Conservation (phyloP, 2,797 vertebrate genomes). For the Gobionotothen gibberifrons region DNA sequence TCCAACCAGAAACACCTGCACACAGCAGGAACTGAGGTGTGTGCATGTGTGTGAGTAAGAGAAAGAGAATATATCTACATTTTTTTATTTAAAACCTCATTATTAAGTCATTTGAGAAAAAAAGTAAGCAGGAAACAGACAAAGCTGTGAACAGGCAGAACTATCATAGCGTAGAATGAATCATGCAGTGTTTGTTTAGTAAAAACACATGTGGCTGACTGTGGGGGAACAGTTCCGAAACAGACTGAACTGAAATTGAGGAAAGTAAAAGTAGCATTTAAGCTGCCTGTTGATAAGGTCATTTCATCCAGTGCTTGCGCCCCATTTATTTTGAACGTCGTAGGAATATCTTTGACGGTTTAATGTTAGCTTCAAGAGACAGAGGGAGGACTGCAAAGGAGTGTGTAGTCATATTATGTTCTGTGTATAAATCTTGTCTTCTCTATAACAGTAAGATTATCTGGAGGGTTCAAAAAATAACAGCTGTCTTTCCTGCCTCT, state of each 20-base stretch:
- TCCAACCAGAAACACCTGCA: conserved; percentile 53
- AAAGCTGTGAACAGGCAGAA: conserved; percentile 12
- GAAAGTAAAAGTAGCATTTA: conserved; percentile 15
- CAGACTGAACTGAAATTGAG: not conserved
- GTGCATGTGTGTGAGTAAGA: not conserved
- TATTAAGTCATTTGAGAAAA: conserved; percentile 30
- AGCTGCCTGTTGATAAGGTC: conserved; percentile 16
- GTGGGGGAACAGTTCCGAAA: not conserved
- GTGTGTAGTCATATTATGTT: too few species aligned
- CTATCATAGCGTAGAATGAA: conserved; percentile 17
- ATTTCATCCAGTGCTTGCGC: conserved; percentile 6
- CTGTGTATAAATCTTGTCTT: too few species aligned
- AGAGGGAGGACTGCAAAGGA: not conserved
- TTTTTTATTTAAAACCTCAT: conserved; percentile 31
- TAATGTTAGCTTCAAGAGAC: not conserved
- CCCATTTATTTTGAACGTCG: conserved; percentile 9
- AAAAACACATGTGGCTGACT: conserved; percentile 6
- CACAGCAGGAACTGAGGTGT: conserved; percentile 25
- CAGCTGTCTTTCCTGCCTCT: too few species aligned
- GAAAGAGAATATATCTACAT: not conserved
- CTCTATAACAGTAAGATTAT: too few species aligned
- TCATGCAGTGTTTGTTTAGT: conserved; percentile 19
- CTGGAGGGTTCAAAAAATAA: too few species aligned
- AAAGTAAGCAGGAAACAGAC: conserved; percentile 19
- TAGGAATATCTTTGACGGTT: not conserved